Conservation (phyloP, 2,113 vertebrate species). For the Serilophus lunatus region DNA sequence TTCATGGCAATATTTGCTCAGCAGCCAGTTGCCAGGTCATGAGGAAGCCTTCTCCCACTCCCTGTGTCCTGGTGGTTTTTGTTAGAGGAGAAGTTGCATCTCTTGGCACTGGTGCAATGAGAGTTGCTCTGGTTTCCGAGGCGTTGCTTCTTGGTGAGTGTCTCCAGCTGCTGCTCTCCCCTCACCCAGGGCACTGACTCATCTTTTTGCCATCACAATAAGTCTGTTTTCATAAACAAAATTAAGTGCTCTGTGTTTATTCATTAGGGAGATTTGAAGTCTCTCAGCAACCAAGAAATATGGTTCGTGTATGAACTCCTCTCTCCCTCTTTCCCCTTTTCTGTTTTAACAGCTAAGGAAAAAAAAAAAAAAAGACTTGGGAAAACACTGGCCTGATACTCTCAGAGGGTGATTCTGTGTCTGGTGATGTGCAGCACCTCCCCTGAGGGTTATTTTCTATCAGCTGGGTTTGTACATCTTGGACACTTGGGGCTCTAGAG, state of each 20-base stretch:
- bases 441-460: rapidly evolving
- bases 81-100: conserved; percentile 19
- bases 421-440: background rate
- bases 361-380: background rate
- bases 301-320: background rate
- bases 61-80: conserved; percentile 41
- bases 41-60: background rate
- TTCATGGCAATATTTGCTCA: conserved; percentile 50
- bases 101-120: background rate
- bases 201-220: conserved; percentile 60
- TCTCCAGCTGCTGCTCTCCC: conserved; percentile 59
- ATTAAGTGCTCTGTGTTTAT: conserved; percentile 36
- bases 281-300: conserved; percentile 57
- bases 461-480: background rate
- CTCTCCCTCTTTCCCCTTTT: background rate
- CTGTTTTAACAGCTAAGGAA: background rate
- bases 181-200: conserved; percentile 64
- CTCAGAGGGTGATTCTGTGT: background rate
- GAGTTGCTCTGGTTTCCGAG: conserved; percentile 34
- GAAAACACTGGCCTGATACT: background rate
- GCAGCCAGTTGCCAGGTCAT: conserved; percentile 65
- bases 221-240: conserved; percentile 66
- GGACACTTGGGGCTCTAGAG: background rate
- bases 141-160: conserved; percentile 35
- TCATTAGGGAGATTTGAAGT: conserved; percentile 22